Base-by-base conservation (phyloP, 2,113 vertebrate species). In the Erythrolamprus reginae region DNA sequence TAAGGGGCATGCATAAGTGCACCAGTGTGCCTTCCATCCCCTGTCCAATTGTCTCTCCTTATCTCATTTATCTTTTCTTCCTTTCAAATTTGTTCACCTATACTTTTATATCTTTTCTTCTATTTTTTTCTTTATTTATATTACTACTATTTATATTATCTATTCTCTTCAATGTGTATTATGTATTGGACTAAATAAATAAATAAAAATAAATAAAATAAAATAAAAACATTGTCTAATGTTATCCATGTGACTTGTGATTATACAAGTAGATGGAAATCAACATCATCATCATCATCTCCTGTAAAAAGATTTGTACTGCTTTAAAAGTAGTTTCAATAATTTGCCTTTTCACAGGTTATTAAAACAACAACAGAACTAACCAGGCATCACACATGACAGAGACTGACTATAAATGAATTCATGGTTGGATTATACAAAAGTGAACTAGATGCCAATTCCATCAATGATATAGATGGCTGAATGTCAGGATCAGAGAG, bases 361-460 rank as follows among this genome's bases (percentile, higher is more conserved):
- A 77, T 77, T 42, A 42, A 77, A 77, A 42, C 70, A 77, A 42
- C 17, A 77, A 77, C 17, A 95, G 89, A 92, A 96, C 93, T 94
- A 94, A 95, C 92, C 90, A 93, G 95, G 91, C 96, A 86, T 95
- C 90, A 93, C 93, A 95, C 94, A 92, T 94, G 90, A 95, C 86
- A 94, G 92, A 96, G 95, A 92, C 45, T 26, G 93, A 92, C 88
- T 94, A 92, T 95, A 95, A 96, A 96, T 96, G 95, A 96, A 96
- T 95, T 88, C 94, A 88, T 89, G 92, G 89, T 88, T 88, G 89
- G 93, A 93, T 91, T 95, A 92, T 55, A 92, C 91, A 4, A 5
- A 93, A 24, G 86, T 94, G 94, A 95, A 92, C 94, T 82, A 65
- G 84, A 89, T 89, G 89, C 84, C 92, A 95, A 94, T 90, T 9